Conservation (phyloP, 2,797 vertebrate genomes). For the Emys orbicularis region DNA sequence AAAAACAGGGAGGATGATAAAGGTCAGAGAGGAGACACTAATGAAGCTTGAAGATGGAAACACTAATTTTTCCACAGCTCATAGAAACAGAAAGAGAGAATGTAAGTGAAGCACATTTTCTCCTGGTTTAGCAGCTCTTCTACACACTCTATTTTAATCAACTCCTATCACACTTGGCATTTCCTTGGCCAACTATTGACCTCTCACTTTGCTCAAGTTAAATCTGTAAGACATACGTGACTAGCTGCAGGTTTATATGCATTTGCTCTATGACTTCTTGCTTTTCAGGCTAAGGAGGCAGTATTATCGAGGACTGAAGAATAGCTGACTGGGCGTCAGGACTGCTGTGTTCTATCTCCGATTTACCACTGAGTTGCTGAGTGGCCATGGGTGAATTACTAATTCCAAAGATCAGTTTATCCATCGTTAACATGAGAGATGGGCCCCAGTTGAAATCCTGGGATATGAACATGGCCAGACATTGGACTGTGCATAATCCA, state of each 20-base stretch:
- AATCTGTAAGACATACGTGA: background rate
- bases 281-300: background rate
- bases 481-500: background rate
- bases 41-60: conserved; percentile 13
- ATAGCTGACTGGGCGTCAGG: background rate
- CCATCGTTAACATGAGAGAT: background rate
- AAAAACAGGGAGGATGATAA: background rate
- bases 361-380: conserved; percentile 18
- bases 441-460: background rate
- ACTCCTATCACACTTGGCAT: background rate
- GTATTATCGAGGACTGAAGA: background rate
- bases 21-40: conserved; percentile 1
- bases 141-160: background rate
- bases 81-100: conserved; percentile 41
- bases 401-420: conserved; percentile 26
- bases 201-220: background rate
- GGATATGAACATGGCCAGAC: background rate
- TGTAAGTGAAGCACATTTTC: background rate
- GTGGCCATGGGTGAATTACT: conserved; percentile 39
- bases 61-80: conserved; percentile 24
- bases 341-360: background rate
- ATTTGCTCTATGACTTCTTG: background rate
- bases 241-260: background rate
- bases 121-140: background rate
- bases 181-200: background rate